Base-by-base conservation (phyloP, 23 tunicate genomes). In the Pegea sp. region DNA sequence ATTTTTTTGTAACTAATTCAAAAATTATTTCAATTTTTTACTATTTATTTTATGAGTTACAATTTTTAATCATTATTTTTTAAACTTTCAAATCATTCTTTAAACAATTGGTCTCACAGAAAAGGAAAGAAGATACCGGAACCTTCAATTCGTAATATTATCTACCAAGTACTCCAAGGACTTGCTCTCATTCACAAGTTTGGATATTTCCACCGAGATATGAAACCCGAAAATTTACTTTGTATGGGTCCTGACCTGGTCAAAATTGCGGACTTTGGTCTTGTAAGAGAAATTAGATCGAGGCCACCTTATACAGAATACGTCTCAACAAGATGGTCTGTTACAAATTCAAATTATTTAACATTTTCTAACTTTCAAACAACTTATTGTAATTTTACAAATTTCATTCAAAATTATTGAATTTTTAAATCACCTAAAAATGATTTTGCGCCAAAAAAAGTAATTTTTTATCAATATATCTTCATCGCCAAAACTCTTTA, bases 241-340 rank as follows among this genome's bases (percentile, higher is more conserved):
- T 74, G 91, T 46, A 91, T 91, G 99, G 99, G 99, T 6, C 93
- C 93, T 23, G 99, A 91, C 22, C 68, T 91, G 48, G 86, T 91
- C 0, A 91, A 91, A 44, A 91, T 91, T 33, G 99, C 99, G 3
- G 99, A 91, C 33, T 79, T 91, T 59, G 99, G 99, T 3, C 60
- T 91, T 1, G 99, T 93, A 0, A 42, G 99, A 48, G 99, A 91
- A 78, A 91, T 91, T 30, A 62, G 99, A 31, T 78, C 93, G 0
- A 77, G 79, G 55, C 99, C 99, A 19, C 99, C 99, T 4, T 91
- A 91, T 54, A 91, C 99, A 18, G 99, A 91, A 33, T 91, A 91
- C 58, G 99, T 91, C 32, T 91, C 99, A 28, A 91, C 99, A 6
- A 67, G 99, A 62, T 91, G 99, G 99, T 84, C 0, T 30, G 22